Evolutionary conservation across 1,140 invertebrate species (phyloP), one percentile per base, ranked within the genome.

Genomic region (Drosophila melanogaster): DNA sequence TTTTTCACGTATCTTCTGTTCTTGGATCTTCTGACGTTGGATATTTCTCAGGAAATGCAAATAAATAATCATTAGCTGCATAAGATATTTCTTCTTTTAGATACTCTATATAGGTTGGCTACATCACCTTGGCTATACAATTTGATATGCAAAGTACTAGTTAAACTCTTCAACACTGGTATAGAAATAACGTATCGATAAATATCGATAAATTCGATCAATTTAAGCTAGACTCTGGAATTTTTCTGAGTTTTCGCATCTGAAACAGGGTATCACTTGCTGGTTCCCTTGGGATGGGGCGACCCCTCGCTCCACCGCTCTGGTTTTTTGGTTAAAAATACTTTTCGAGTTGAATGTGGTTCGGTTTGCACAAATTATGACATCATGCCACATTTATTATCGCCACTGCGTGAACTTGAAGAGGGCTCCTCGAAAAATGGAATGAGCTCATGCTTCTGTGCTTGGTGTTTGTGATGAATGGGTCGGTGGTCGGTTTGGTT

Each of bases 351-450:
- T 19, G 33, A 49, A 30, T 37, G 54, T 30, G 33, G 30, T 22
- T 38, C 15, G 44, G 58, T 76, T 85, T 77, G 60, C 83, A 77
- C 59, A 86, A 74, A 70, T 85, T 53, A 85, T 85, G 81, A 85
- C 81, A 85, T 85, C 81, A 85, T 81, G 81, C 56, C 62, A 61
- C 62, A 72, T 81, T 85, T 86, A 85, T 85, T 85, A 85, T 85
- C 81, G 81, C 81, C 59, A 69, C 58, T 64, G 77, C 81, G 77
- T 85, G 62, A 84, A 85, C 72, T 80, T 77, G 56, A 65, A 79
- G 70, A 77, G 78, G 69, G 69, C 66, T 78, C 43, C 43, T 44
- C 43, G 19, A 47, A 47, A 54, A 65, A 38, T 30, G 44, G 40
- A 41, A 62, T 47, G 69, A 74, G 49, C 58, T 64, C 43, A 74